These are phyloP conservation scores for Prionchulus punctatus DNA, from an alignment of 2,888 invertebrate genomes.

Conservation along the genomic window DNA sequence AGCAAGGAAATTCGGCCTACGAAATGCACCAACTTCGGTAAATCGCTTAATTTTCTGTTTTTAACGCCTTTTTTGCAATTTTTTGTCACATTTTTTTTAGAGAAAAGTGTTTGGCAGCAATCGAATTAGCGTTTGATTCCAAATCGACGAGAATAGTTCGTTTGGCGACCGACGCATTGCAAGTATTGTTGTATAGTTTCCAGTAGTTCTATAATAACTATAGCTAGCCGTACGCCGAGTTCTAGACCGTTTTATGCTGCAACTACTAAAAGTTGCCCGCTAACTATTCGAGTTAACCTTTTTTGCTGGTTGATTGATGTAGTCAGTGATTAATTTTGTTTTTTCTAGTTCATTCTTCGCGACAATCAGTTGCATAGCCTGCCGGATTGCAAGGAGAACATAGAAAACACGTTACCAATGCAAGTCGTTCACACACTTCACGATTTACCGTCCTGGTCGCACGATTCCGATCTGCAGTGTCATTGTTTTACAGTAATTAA, in stretches of 20 bases:
- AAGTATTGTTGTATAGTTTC: conserved; percentile 43
- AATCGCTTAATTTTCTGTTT: neutral
- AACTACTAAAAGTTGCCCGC: neutral
- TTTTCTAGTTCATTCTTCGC: conserved; percentile 59
- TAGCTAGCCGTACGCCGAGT: too few species aligned
- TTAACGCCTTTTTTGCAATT: neutral
- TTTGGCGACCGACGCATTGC: conserved; percentile 67
- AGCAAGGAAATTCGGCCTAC: conserved; percentile 56
- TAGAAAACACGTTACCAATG: conserved; percentile 76
- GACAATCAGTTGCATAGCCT: conserved; percentile 77
- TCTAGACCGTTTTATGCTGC: too few species aligned
- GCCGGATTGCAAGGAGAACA: conserved; percentile 69
- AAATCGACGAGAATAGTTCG: conserved; percentile 66
- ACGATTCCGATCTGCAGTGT: conserved; percentile 62
- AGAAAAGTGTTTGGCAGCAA: conserved; percentile 61
- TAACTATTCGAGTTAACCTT: neutral
- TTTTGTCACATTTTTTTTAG: conserved; percentile 19
- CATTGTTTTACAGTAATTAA: conserved; percentile 44
- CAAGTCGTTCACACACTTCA: conserved; percentile 71
- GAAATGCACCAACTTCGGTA: conserved; percentile 60
- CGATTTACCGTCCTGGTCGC: conserved; percentile 57
- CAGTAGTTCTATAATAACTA: neutral
- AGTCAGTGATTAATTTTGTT: neutral
- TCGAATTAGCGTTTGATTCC: conserved; percentile 71
- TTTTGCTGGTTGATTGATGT: conserved; percentile 2